phyloP scores from a whole-genome alignment of 2,888 invertebrate species.

The Hydriomena furcata region DNA sequence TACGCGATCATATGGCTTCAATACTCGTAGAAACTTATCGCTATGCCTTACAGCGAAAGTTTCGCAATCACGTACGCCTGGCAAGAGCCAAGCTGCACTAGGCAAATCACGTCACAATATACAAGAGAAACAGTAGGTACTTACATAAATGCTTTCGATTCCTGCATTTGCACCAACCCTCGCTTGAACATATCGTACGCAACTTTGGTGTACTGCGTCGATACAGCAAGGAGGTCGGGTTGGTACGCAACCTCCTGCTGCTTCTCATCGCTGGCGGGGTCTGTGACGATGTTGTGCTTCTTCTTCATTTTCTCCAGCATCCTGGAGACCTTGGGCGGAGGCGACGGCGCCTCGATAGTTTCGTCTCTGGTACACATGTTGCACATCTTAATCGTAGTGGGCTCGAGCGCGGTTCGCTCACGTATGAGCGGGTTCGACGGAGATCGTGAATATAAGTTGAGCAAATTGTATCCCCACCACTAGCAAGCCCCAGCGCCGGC shows the following conservation, averaged over 20 bases:
- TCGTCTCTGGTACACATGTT: conserved; percentile 73
- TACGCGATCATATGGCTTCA: not conserved
- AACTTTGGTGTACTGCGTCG: conserved; percentile 73
- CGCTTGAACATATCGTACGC: conserved; percentile 65
- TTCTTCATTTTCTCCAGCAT: conserved; percentile 69
- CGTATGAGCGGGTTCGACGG: conserved; percentile 44
- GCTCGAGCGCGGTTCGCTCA: conserved; percentile 35
- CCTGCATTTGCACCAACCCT: conserved; percentile 60
- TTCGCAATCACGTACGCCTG: not conserved
- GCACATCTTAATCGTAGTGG: conserved; percentile 56
- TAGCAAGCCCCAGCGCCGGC: conserved; percentile 49
- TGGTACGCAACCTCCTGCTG: conserved; percentile 70
- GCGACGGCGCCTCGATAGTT: conserved; percentile 43
- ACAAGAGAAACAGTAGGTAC: conserved; percentile 36
- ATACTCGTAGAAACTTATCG: not conserved
- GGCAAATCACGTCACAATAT: not conserved
- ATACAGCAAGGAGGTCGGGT: conserved; percentile 75
- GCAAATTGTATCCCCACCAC: conserved; percentile 57
- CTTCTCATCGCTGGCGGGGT: conserved; percentile 59
- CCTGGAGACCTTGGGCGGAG: conserved; percentile 42
- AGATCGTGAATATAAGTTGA: conserved; percentile 66
- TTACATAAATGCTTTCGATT: conserved; percentile 79
- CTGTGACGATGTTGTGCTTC: conserved; percentile 72
- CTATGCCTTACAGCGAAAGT: not conserved
- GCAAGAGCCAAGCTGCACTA: not conserved